phyloP scores from a whole-genome alignment of 2,797 vertebrate species.

The Xiphophorus birchmanni region DNA sequence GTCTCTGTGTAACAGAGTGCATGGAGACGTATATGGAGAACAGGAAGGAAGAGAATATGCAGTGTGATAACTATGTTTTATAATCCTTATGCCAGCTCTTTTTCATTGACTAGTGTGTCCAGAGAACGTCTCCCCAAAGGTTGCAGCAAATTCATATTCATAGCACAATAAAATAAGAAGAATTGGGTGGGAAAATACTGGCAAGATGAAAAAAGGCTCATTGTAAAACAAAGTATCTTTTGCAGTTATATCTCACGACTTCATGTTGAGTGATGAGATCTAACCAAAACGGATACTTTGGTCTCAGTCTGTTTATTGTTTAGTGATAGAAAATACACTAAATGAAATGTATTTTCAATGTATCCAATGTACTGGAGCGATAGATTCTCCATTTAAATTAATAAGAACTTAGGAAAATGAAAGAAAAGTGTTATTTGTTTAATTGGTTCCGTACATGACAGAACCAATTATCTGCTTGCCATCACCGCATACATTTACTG shows the following conservation, averaged over 20 bases:
- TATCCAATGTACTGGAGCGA: background rate
- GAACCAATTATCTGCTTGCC: background rate
- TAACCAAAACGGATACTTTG: background rate
- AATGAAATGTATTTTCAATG: too few relatives aligned
- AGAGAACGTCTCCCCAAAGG: background rate
- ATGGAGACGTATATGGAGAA: background rate
- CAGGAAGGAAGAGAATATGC: background rate
- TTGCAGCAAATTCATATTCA: slow-evolving; percentile 6
- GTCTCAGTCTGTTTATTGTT: background rate
- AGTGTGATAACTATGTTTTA: background rate
- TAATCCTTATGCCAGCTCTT: background rate
- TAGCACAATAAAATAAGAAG: background rate
- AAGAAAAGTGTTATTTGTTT: background rate
- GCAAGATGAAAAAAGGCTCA: background rate
- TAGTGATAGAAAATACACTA: background rate
- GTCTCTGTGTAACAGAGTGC: background rate
- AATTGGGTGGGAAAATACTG: background rate
- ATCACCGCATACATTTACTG: background rate
- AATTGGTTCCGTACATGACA: background rate
- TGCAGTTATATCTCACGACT: background rate
- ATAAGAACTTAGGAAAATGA: background rate
- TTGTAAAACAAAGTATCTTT: background rate
- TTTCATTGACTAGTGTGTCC: background rate
- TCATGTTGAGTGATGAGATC: background rate
- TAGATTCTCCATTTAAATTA: background rate